phyloP scores from a whole-genome alignment of 2,797 vertebrate genomes.

The Anniella stebbinsi region DNA sequence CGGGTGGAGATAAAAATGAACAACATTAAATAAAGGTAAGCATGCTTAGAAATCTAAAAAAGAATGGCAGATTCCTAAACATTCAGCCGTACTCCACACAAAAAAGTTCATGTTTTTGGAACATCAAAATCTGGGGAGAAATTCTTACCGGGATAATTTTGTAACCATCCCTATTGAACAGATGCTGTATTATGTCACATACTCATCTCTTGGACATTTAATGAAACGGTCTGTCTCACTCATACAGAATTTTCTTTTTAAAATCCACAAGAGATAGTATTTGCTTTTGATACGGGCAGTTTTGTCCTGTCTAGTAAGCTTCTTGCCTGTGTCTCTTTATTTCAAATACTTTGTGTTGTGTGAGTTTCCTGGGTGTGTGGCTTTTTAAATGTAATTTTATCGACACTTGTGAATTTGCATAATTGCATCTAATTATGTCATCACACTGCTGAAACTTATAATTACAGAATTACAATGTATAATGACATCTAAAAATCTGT shows the following conservation, averaged over 20 bases:
- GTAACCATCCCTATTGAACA: too few species aligned
- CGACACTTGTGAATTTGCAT: constrained; percentile 55
- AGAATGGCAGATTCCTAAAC: neutral
- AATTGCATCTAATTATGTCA: constrained; percentile 64
- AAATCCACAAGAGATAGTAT: neutral
- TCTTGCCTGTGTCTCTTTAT: neutral
- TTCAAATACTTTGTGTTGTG: constrained; percentile 13
- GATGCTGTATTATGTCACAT: neutral
- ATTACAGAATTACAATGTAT: constrained; percentile 63
- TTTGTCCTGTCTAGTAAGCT: neutral
- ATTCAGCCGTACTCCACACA: neutral
- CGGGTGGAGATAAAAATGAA: neutral
- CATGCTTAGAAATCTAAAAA: neutral
- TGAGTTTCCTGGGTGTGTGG: constrained; percentile 18
- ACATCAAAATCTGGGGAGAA: neutral
- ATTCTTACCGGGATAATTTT: neutral
- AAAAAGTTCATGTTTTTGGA: neutral
- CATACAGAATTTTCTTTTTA: neutral
- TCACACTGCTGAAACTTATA: constrained; percentile 62
- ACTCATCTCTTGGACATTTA: neutral
- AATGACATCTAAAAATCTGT: constrained; percentile 42
- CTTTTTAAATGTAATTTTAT: constrained; percentile 50
- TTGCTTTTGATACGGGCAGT: rapidly evolving
- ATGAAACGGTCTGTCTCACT: neutral
- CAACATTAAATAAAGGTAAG: neutral